Conservation (phyloP, 2,888 invertebrate genomes). For the Onthophagus sagittarius region DNA sequence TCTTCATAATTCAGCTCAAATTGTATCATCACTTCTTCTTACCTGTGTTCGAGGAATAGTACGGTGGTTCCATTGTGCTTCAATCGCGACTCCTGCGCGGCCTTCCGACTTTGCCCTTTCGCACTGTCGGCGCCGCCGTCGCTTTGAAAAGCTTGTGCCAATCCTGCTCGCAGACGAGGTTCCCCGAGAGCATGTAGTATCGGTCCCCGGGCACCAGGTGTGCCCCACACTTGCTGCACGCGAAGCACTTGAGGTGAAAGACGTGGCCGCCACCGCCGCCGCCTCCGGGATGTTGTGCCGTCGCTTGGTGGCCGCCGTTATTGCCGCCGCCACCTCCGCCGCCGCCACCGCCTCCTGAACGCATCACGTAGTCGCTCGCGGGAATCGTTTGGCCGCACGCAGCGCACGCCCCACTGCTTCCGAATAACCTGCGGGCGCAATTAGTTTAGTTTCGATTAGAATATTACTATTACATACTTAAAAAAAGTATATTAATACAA, state of each 20-base stretch:
- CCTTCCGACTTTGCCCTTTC: conserved; percentile 86
- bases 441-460: conserved; percentile 42
- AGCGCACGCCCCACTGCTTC: conserved; percentile 83
- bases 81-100: conserved; percentile 88
- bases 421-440: conserved; percentile 76
- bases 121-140: conserved; percentile 60
- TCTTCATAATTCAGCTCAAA: not conserved
- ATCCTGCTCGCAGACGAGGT: conserved; percentile 91
- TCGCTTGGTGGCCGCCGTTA: conserved; percentile 26
- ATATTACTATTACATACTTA: not conserved
- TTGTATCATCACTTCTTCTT: not conserved
- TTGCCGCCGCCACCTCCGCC: conserved; percentile 24
- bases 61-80: conserved; percentile 45
- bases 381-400: conserved; percentile 91
- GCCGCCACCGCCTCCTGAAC: conserved; percentile 61
- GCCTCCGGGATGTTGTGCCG: not conserved
- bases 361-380: conserved; percentile 90
- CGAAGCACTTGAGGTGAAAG: conserved; percentile 94
- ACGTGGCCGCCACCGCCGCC: conserved; percentile 58
- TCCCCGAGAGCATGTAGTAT: conserved; percentile 84
- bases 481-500: not conserved
- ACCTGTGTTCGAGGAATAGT: conserved; percentile 8
- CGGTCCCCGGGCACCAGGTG: conserved; percentile 89
- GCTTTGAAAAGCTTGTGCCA: conserved; percentile 86
- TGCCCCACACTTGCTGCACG: conserved; percentile 88